Conservation (phyloP, 2,888 invertebrate species). For the Hypena proboscidalis region DNA sequence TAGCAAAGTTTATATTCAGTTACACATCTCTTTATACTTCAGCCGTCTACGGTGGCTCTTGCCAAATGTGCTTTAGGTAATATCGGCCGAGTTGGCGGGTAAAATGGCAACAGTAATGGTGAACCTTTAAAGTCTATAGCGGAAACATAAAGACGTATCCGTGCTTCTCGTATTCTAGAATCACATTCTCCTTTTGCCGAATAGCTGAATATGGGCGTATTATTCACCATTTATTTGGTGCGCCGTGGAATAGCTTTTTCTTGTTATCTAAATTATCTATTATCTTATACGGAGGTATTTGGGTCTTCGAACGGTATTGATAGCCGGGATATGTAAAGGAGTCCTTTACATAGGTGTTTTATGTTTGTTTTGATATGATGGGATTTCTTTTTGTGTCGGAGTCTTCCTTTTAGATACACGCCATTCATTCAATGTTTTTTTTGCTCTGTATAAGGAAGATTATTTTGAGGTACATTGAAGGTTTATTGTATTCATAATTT, state of each 20-base stretch:
- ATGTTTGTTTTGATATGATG: conserved; percentile 39
- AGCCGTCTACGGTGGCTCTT: conserved; percentile 55
- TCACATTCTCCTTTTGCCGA: conserved; percentile 21
- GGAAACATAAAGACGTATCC: conserved; percentile 59
- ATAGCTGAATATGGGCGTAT: conserved; percentile 54
- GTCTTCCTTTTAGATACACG: conserved; percentile 13
- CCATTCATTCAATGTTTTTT: conserved; percentile 20
- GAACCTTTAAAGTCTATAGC: conserved; percentile 49
- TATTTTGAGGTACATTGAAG: not conserved
- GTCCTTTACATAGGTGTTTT: conserved; percentile 49
- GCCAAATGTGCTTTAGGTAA: conserved; percentile 80
- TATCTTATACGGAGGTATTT: conserved; percentile 55
- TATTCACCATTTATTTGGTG: conserved; percentile 63
- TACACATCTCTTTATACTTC: conserved; percentile 57
- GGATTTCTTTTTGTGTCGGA: conserved; percentile 35
- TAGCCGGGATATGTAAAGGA: conserved; percentile 49
- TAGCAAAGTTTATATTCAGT: conserved; percentile 58
- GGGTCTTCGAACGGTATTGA: conserved; percentile 52
- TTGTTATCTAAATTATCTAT: conserved; percentile 77
- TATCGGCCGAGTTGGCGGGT: conserved; percentile 64
- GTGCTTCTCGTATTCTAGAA: conserved; percentile 24
- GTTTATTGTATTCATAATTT: not conserved
- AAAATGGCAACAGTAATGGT: conserved; percentile 58
- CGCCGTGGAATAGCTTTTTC: conserved; percentile 61
- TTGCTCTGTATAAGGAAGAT: not conserved